These are phyloP conservation scores for Tetranychus truncatus DNA, from an alignment of 2,888 invertebrate species.

Conservation along the genomic window DNA sequence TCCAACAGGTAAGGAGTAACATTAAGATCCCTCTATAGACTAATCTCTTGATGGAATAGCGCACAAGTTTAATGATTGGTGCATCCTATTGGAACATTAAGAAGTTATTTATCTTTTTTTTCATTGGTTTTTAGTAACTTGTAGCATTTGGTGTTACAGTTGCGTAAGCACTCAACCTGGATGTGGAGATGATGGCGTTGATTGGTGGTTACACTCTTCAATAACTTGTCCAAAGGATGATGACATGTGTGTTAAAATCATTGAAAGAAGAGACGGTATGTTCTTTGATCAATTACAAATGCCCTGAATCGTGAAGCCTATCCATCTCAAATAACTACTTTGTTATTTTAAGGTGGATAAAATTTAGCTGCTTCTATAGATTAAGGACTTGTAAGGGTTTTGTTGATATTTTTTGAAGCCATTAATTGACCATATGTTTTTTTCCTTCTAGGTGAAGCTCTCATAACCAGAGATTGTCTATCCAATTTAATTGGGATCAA, in stretches of 20 bases:
- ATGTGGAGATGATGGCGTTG: constrained; percentile 54
- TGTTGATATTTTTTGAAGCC: background rate
- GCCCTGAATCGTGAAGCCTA: background rate
- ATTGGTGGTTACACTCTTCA: constrained; percentile 60
- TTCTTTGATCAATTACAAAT: background rate
- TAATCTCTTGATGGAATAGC: too few species aligned
- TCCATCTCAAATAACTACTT: background rate
- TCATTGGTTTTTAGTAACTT: background rate
- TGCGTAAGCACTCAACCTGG: constrained; percentile 76
- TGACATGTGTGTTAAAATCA: constrained; percentile 73
- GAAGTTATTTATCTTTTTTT: background rate
- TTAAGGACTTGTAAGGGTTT: too few species aligned
- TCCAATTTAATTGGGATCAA: constrained; percentile 56
- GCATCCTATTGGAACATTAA: background rate
- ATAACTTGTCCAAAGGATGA: constrained; percentile 60
- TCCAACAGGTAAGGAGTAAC: background rate
- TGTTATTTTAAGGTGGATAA: too few species aligned
- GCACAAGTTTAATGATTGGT: too few species aligned
- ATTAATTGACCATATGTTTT: background rate
- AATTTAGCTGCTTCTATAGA: too few species aligned
- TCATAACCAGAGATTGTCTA: constrained; percentile 65
- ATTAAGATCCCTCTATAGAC: too few species aligned
- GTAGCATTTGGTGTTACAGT: constrained; percentile 57
- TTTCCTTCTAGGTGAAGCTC: constrained; percentile 45
- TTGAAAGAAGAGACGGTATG: constrained; percentile 66